Evolutionary conservation across 2,113 vertebrate genomes (phyloP).

Genomic region (Sakesphorus luctuosus): DNA sequence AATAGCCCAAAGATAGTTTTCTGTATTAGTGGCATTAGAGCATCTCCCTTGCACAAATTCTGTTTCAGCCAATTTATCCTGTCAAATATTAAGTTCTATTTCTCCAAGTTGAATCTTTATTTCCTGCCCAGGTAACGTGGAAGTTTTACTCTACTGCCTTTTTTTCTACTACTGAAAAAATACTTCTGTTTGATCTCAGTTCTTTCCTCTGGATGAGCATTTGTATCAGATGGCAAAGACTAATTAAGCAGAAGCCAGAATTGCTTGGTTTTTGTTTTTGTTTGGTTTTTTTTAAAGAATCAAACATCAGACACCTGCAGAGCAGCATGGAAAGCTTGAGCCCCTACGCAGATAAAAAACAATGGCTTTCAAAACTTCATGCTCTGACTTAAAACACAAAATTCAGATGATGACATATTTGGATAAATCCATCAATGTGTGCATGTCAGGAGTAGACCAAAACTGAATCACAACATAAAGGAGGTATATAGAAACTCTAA

Average conservation of each 20-base stretch:
- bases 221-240: neutral
- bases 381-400: neutral
- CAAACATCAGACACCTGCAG: neutral
- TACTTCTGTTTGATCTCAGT: neutral
- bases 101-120: neutral
- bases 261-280: no score
- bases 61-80: neutral
- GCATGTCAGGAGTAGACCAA: neutral
- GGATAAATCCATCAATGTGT: neutral
- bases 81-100: neutral
- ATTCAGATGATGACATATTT: fast-evolving
- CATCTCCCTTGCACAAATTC: neutral
- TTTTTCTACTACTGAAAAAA: neutral
- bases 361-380: neutral
- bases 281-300: neutral
- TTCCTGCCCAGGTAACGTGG: neutral
- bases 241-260: neutral
- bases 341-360: neutral
- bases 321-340: neutral
- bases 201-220: neutral
- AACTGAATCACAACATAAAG: neutral
- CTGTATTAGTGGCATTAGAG: neutral
- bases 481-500: neutral
- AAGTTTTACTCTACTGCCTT: neutral
- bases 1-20: neutral